Base-by-base conservation (phyloP, 1,140 invertebrate species). In the Drosophila nigrodunni region DNA sequence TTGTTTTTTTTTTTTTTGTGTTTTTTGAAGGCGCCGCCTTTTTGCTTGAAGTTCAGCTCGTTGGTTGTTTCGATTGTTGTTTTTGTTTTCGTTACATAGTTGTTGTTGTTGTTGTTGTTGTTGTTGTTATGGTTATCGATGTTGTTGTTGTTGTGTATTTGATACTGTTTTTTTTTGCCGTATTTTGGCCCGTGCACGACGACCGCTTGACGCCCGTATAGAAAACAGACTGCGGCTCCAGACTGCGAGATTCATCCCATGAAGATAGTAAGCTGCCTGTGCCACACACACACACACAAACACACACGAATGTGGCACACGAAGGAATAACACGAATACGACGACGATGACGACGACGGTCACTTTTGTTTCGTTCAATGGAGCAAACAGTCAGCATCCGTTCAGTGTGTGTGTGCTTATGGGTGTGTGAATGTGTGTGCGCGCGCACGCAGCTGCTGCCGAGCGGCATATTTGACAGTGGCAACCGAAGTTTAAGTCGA, bases 181-280 rank as follows among this genome's bases (percentile, higher is more conserved):
- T 76, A 39, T 62, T 65, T 71, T 88, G 37, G 77, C 64, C 86
- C 85, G 85, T 78, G 82, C 78, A 73, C 86, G 82, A 89, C 86
- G 79, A 89, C 86, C 86, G 86, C 78, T 89, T 90, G 79, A 90
- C 86, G 86, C 86, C 86, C 86, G 86, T 90, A 82, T 90, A 57
- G 82, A 80, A 89, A 89, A 89, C 86, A 90, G 86, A 89, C 86
- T 89, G 86, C 78, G 82, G 70, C 52, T 71, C 62, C 65, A 77
- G 81, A 77, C 64, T 74, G 62, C 78, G 67, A 90, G 86, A 89
- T 89, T 89, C 89, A 89, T 89, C 86, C 86, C 86, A 70, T 74
- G 81, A 77, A 89, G 86, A 90, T 90, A 73, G 65, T 58, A 49
- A 43, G 46, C 65, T 46, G 46, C 67, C 60, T 18, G 46, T 61